A percentile compares a stretch with the other conserved stretches of the same genome.
These are phyloP conservation scores for Lichenostomus cassidix DNA, from an alignment of 2,113 vertebrate genomes.

Conservation along the genomic window DNA sequence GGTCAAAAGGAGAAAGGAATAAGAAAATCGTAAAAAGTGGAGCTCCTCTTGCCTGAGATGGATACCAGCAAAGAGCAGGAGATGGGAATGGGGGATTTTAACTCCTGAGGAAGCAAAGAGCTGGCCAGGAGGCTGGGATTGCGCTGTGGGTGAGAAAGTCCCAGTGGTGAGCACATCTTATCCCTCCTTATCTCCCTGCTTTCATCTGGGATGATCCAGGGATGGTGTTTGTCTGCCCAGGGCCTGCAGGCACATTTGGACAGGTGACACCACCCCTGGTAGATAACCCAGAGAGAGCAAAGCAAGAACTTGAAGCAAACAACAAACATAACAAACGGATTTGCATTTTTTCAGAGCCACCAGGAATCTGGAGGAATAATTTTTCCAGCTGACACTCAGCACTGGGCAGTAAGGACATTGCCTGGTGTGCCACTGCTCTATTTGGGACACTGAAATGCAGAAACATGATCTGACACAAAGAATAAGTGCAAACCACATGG, in stretches of 20 bases:
- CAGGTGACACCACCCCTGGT: not conserved
- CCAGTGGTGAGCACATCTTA: not conserved
- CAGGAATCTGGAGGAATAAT: not conserved
- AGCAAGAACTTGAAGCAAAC: not conserved
- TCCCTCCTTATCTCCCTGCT: not conserved
- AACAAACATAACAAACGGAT: not conserved
- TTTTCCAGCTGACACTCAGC: not conserved
- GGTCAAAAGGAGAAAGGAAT: not conserved
- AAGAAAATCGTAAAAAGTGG: not conserved
- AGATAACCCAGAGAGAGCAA: not conserved
- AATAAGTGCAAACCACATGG: not conserved
- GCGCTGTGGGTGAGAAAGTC: not conserved
- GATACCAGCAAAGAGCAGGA: not conserved
- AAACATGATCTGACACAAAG: not conserved
- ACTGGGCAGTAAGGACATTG: not conserved
- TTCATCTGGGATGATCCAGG: not conserved
- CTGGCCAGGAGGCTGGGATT: not conserved
- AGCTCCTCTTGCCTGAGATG: not conserved
- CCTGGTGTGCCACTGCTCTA: not conserved
- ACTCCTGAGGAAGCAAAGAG: not conserved
- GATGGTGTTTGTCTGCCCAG: not conserved
- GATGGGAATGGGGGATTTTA: not conserved
- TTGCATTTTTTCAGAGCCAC: not conserved
- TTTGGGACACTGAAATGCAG: not conserved
- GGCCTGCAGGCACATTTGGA: not conserved